Percentiles rank a stretch among this genome's conserved stretches.
Evolutionary conservation across 2,797 vertebrate genomes (phyloP).

Genomic region (Pangasius larnaudii): DNA sequence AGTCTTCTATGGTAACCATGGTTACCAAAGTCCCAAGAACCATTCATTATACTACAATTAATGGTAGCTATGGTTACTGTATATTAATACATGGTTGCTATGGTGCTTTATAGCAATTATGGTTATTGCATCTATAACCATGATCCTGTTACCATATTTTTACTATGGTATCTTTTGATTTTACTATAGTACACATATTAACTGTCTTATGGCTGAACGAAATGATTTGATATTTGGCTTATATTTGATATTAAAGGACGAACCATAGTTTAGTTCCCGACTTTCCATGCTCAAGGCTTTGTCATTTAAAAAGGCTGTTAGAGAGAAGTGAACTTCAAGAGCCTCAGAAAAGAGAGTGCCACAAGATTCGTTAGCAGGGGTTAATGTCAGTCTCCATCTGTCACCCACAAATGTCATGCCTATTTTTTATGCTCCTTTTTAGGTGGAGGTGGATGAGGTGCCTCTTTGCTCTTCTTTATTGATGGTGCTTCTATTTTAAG

Average conservation of each 20-base stretch:
- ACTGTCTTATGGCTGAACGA: background rate
- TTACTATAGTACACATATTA: background rate
- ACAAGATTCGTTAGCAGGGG: constrained; percentile 29
- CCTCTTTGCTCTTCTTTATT: constrained; percentile 24
- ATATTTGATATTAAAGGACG: background rate
- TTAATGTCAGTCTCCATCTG: constrained; percentile 14
- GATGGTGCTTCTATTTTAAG: constrained; percentile 45
- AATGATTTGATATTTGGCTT: background rate
- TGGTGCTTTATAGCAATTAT: background rate
- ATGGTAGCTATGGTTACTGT: background rate
- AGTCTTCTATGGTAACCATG: background rate
- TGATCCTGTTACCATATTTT: background rate
- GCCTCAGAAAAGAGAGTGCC: constrained; percentile 23
- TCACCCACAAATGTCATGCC: constrained; percentile 45
- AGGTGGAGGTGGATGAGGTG: constrained; percentile 9
- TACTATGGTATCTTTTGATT: background rate
- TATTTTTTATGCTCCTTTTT: constrained; percentile 44
- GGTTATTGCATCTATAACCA: background rate
- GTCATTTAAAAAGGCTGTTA: constrained; percentile 5
- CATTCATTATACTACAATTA: background rate
- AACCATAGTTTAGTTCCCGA: background rate
- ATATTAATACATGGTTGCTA: background rate
- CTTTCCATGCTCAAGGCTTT: background rate
- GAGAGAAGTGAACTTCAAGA: constrained; percentile 15
- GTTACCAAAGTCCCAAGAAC: background rate